Evolutionary conservation across 2,888 invertebrate genomes (phyloP), one percentile per base, ranked within the genome.

Genomic region (Limnephilus lunatus): DNA sequence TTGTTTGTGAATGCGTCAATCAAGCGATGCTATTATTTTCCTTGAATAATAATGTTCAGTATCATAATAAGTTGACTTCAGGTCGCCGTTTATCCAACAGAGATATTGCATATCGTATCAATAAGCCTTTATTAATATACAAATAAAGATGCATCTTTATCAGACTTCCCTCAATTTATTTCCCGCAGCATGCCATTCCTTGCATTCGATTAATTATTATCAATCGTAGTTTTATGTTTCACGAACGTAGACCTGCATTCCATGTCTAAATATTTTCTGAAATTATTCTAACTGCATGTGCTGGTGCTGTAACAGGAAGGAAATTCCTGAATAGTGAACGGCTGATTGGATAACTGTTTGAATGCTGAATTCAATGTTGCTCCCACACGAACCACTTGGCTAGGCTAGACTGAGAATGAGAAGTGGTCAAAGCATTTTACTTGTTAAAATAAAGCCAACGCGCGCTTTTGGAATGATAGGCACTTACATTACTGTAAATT

Each of bases 261-360:
- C 68, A n/a, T 25, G 25, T 25, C 68, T 68, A 68, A 68, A 68
- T 25, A 19, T 68, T 19, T 68, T 0, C 68, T 68, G 7, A 68
- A 25, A 68, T 68, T 68, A 68, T 68, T 68, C 19, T 68, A 68
- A 68, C 19, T 68, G 68, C 68, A 68, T 68, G 68, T 19, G 25
- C 19, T 68, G 68, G 68, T 68, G 1, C 25, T 68, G 68, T 68
- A 53, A 35, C 35, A 19, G 83, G 83, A 83, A 83, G 32, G 25
- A 83, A 83, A 83, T 83, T 83, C 83, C 83, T 83, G 35, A 35
- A 35, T 35, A 83, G 32, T 83, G 25, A 83, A 83, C 35, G 31
- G 35, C 39, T 31, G 31, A 83, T 32, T 83, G 35, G 39, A 83
- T 83, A 32, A 83, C 39, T 25, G 83, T 25, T 32, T 25, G 39